Conservation (phyloP, 1,140 invertebrate genomes). For the Drosophila littoralis region DNA sequence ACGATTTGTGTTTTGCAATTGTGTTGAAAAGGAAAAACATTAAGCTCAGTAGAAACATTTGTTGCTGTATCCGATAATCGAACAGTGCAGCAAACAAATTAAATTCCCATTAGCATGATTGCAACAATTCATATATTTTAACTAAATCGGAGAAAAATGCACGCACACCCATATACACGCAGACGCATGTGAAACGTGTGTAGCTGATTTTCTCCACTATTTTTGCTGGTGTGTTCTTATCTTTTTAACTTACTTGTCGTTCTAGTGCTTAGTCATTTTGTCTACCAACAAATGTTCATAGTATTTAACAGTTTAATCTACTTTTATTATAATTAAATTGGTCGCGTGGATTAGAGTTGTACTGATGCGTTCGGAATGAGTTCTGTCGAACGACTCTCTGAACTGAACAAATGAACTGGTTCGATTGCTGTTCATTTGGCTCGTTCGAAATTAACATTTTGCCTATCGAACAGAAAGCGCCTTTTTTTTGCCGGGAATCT, state of each 20-base stretch:
- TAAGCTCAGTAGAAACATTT: not conserved
- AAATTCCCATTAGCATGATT: not conserved
- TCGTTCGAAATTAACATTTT: not conserved
- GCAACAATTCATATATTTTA: conserved; percentile 14
- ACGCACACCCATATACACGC: conserved; percentile 11
- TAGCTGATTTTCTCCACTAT: not conserved
- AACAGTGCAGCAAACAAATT: not conserved
- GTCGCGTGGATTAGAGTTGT: conserved; percentile 30
- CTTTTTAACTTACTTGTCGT: conserved; percentile 14
- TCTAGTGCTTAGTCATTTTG: conserved; percentile 25
- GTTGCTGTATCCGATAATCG: not conserved
- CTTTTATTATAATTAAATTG: conserved; percentile 4
- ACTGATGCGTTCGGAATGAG: conserved; percentile 9
- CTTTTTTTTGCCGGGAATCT: not conserved
- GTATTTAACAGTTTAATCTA: conserved; percentile 1
- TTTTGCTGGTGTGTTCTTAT: not conserved
- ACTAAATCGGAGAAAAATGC: conserved; percentile 14
- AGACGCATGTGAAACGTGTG: conserved; percentile 16
- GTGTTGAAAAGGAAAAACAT: not conserved
- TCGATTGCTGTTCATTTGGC: conserved; percentile 3
- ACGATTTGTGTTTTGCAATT: conserved; percentile 21
- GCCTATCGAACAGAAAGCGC: not conserved
- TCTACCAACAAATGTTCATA: conserved; percentile 1
- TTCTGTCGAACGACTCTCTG: conserved; percentile 3
- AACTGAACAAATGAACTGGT: not conserved